Evolutionary conservation across 2,888 invertebrate species (phyloP).

Genomic region (Ophion costatus): DNA sequence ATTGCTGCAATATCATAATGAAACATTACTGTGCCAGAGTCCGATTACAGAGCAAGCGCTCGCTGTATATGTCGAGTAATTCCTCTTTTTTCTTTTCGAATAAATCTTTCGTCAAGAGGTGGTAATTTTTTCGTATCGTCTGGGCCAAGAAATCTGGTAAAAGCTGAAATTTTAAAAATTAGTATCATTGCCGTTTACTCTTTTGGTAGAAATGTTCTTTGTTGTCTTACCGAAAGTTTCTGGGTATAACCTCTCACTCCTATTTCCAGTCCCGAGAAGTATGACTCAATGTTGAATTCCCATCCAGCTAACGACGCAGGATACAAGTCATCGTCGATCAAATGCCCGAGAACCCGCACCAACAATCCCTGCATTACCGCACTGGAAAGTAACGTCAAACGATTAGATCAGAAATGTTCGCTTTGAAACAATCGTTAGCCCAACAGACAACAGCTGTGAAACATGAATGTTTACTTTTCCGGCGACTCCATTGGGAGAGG

Average conservation of each 20-base stretch:
- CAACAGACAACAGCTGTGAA: slow-evolving; percentile 62
- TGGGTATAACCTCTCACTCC: slow-evolving; percentile 89
- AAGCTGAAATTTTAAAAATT: slow-evolving; percentile 86
- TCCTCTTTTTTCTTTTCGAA: too few relatives aligned
- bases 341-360: slow-evolving; percentile 85
- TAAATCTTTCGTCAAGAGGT: too few relatives aligned
- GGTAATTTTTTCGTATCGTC: slow-evolving; percentile 85
- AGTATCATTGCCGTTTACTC: slow-evolving; percentile 83
- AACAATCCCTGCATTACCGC: slow-evolving; percentile 86
- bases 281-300: slow-evolving; percentile 85
- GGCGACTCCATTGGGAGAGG: slow-evolving; percentile 87
- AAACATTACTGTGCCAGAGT: neutral
- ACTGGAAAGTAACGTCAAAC: slow-evolving; percentile 80
- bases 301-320: slow-evolving; percentile 89
- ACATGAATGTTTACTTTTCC: slow-evolving; percentile 86
- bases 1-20: neutral
- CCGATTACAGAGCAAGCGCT: too few relatives aligned
- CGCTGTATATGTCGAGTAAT: too few relatives aligned
- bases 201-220: neutral
- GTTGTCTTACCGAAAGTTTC: slow-evolving; percentile 88
- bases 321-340: slow-evolving; percentile 89
- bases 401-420: neutral
- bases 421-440: neutral
- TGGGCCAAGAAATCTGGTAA: slow-evolving; percentile 89
- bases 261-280: slow-evolving; percentile 88